Evolutionary conservation across 1,140 invertebrate genomes (phyloP), one percentile per base, ranked within the genome.

Genomic region (Conus ventricosus): DNA sequence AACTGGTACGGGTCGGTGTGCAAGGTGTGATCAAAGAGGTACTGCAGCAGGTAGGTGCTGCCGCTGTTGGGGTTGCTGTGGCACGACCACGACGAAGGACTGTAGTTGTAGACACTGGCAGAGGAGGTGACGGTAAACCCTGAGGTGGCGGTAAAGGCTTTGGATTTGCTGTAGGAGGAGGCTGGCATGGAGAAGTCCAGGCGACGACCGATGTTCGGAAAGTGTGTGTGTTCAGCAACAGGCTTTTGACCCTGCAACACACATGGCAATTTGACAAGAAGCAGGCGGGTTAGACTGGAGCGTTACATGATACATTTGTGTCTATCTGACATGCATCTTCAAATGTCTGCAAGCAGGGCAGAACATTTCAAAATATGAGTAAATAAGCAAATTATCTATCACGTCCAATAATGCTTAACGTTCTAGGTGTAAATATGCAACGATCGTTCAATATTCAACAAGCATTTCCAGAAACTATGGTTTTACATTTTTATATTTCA

Each of bases 1-100:
- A 91, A 92, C 17, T 93, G 91, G 8, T 90, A 39, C 5, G 39
- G 55, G 39, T 86, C 54, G 15, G 80, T 86, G 2, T 71, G 78
- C 75, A 92, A 80, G 0, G 92, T 92, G 85, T 93, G 93, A 78
- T 93, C 93, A 91, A 93, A 93, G 87, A 93, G 75, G 75, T 93
- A 88, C 75, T 88, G 89, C 76, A 93, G 85, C 11, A 71, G 83
- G 55, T 91, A 92, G 51, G 88, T 90, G 13, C 88, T 83, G 15
- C 75, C 84, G 25, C 55, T 53, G 78, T 91, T 91, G 10, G 83
- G 71, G 51, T 84, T 75, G 27, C 67, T 84, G 23, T 78, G 71
- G 57, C 90, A 88, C 27, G 25, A 51, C 54, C 60, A 83, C n/a
- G 0, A 7, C 51, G 51, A n/a, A n/a, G 23, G 5, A 71, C 75